A percentile compares a stretch with the other conserved stretches of the same genome.
These are phyloP conservation scores for Hyperopisus bebe DNA, from an alignment of 2,113 vertebrate species.

Conservation along the genomic window DNA sequence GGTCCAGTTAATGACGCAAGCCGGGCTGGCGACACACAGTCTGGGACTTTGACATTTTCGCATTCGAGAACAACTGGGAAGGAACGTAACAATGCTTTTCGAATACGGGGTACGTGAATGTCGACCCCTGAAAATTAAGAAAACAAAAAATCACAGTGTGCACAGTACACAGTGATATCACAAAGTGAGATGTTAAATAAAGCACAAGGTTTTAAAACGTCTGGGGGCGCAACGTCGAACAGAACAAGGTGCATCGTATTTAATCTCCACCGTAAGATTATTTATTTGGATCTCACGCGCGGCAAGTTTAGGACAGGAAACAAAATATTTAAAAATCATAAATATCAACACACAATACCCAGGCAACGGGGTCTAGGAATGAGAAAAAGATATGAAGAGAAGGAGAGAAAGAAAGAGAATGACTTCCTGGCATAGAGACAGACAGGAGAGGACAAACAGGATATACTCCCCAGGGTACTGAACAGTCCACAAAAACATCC, in stretches of 20 bases:
- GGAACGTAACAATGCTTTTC: constrained; percentile 54
- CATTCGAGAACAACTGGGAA: constrained; percentile 72
- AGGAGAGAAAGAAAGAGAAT: not conserved
- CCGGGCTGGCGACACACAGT: constrained; percentile 69
- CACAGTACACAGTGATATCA: not conserved
- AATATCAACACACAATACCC: not conserved
- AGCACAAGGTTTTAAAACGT: not conserved
- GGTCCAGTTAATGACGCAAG: constrained; percentile 73
- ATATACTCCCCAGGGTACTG: constrained; percentile 47
- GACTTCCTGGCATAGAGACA: constrained; percentile 26
- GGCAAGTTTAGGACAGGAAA: not conserved
- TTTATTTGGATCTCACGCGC: not conserved
- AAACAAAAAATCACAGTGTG: constrained; percentile 22
- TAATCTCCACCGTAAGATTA: not conserved
- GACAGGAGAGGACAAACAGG: constrained; percentile 48
- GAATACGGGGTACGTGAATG: constrained; percentile 39
- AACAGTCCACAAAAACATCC: constrained; percentile 43
- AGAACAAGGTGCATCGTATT: constrained; percentile 13
- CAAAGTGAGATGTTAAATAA: not conserved
- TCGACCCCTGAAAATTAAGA: constrained; percentile 10
- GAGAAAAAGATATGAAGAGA: not conserved
- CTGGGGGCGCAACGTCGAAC: not conserved
- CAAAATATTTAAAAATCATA: not conserved
- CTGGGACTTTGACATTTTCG: constrained; percentile 78
- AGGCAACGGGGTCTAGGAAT: not conserved